phyloP scores from a whole-genome alignment of 2,797 vertebrate genomes.

The Neostethus bicornis region DNA sequence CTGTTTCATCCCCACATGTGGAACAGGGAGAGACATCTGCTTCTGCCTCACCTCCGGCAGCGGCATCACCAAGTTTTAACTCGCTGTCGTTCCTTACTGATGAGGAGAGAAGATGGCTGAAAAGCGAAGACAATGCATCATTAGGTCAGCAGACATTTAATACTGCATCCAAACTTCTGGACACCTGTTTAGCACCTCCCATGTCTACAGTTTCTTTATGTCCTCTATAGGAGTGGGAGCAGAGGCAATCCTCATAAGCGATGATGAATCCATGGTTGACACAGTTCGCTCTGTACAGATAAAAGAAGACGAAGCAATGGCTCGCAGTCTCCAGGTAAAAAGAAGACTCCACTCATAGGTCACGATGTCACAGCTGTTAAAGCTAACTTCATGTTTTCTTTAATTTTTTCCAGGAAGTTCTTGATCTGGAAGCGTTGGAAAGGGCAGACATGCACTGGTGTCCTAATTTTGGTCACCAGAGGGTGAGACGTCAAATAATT shows the following conservation, averaged over 20 bases:
- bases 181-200: no score
- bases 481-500: slow-evolving; percentile 33
- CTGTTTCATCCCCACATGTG: slow-evolving; percentile 4
- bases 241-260: slow-evolving; percentile 73
- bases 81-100: slow-evolving; percentile 65
- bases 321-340: slow-evolving; percentile 80
- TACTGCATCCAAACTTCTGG: no score
- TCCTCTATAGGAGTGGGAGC: slow-evolving; percentile 17
- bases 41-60: not conserved
- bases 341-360: not conserved
- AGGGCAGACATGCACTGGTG: slow-evolving; percentile 23
- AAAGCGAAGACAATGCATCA: slow-evolving; percentile 2
- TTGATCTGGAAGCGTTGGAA: slow-evolving; percentile 71
- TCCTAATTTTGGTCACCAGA: slow-evolving; percentile 12
- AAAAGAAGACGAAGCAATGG: slow-evolving; percentile 79
- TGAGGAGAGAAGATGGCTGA: slow-evolving; percentile 64
- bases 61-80: not conserved
- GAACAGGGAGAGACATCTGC: not conserved
- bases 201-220: not conserved
- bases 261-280: slow-evolving; percentile 74
- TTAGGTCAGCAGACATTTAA: slow-evolving; percentile 16
- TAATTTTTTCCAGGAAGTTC: slow-evolving; percentile 71
- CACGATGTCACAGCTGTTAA: not conserved
- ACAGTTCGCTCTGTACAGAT: slow-evolving; percentile 67
- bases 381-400: not conserved